Percentiles rank a stretch among this genome's conserved stretches.
Conservation (phyloP, 2,113 vertebrate species). For the human region DNA sequence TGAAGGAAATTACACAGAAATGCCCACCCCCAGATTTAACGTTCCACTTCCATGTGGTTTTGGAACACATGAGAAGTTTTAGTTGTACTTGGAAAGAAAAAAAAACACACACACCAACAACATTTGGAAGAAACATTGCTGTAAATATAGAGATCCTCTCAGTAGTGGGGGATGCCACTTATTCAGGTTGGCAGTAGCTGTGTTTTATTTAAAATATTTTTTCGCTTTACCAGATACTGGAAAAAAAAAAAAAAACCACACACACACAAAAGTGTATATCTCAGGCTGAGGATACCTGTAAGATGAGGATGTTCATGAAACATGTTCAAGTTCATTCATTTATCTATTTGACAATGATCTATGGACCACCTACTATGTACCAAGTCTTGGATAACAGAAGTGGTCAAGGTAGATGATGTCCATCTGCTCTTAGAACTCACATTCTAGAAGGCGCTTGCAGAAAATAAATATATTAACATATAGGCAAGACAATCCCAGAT, state of each 20-base stretch:
- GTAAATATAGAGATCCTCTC: slow-evolving; percentile 65
- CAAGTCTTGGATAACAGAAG: not conserved
- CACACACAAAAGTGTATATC: not conserved
- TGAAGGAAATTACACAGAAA: slow-evolving; percentile 83
- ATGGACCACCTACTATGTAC: rapidly evolving
- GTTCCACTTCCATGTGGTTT: slow-evolving; percentile 82
- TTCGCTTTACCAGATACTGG: not conserved
- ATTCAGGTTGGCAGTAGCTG: slow-evolving; percentile 54
- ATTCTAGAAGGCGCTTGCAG: not conserved
- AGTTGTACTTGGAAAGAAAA: slow-evolving; percentile 75
- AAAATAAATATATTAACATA: not conserved
- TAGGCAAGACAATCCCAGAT: not conserved
- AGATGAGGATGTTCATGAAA: not conserved
- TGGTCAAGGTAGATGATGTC: not conserved
- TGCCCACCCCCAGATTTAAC: slow-evolving; percentile 83
- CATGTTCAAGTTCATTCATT: not conserved
- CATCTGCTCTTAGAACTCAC: not conserved
- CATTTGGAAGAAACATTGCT: slow-evolving; percentile 75
- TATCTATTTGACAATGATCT: not conserved
- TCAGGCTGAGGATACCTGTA: not conserved
- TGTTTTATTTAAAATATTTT: slow-evolving; percentile 53
- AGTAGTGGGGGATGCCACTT: slow-evolving; percentile 43
- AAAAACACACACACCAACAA: slow-evolving; percentile 56
- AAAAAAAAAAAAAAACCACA: not conserved
- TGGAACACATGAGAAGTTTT: slow-evolving; percentile 72